Evolutionary conservation across 1,140 invertebrate species (phyloP).

Genomic region (Apis laboriosa): DNA sequence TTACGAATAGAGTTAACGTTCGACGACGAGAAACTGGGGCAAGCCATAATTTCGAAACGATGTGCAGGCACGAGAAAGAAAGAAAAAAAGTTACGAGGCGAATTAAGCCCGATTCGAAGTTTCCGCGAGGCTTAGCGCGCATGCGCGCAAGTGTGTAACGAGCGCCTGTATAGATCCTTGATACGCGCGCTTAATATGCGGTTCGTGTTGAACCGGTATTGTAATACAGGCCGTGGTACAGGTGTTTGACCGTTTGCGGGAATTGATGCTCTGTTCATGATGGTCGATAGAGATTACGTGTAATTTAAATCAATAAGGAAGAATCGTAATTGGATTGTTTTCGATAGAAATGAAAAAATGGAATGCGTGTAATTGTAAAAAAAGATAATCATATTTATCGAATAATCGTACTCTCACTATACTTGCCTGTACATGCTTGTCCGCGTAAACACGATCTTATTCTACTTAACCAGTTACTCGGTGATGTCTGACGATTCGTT

Average conservation of each 20-base stretch:
- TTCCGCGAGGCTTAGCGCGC: background rate
- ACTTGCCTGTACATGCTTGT: background rate
- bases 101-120: background rate
- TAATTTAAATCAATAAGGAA: background rate
- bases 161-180: background rate
- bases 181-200: slow-evolving; percentile 11
- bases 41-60: background rate
- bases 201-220: slow-evolving; percentile 16
- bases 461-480: slow-evolving; percentile 3
- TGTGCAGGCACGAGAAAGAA: background rate
- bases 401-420: background rate
- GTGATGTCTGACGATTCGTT: background rate
- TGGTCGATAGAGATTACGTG: background rate
- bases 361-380: background rate
- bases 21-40: background rate
- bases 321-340: background rate
- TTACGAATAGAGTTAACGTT: background rate
- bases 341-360: background rate
- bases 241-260: slow-evolving; percentile 15
- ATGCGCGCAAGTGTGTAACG: background rate
- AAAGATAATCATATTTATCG: background rate
- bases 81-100: background rate
- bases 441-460: background rate
- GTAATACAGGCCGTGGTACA: slow-evolving; percentile 2
- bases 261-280: slow-evolving; percentile 19